phyloP scores from a whole-genome alignment of 2,797 vertebrate species.

The Lacerta viridis region DNA sequence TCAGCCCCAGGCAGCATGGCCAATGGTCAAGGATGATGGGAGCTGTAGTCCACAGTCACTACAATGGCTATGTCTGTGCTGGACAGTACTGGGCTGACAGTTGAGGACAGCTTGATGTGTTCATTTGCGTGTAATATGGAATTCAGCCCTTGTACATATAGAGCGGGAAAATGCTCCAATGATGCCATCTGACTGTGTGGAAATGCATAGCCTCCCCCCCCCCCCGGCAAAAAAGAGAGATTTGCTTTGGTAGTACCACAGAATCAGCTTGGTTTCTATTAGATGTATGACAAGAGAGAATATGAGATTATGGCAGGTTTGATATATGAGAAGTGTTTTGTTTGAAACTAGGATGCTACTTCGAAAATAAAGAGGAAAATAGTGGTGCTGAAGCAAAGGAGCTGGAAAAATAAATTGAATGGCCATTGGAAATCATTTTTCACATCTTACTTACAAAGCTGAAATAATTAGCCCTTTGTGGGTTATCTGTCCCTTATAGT shows the following conservation, averaged over 20 bases:
- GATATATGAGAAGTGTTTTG: slow-evolving; percentile 37
- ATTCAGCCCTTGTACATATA: neutral
- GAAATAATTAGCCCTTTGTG: slow-evolving; percentile 43
- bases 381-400: slow-evolving; percentile 40
- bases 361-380: slow-evolving; percentile 51
- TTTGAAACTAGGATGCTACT: slow-evolving; percentile 17
- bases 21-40: neutral
- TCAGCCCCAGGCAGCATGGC: neutral
- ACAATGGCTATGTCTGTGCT: too few species aligned
- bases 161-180: neutral
- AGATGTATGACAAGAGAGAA: slow-evolving; percentile 24
- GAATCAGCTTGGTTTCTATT: slow-evolving; percentile 38
- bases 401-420: slow-evolving; percentile 45
- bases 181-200: slow-evolving; percentile 51
- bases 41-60: neutral
- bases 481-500: neutral
- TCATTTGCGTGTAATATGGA: neutral
- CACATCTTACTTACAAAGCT: slow-evolving; percentile 40
- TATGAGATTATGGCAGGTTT: slow-evolving; percentile 28
- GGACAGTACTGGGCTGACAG: neutral
- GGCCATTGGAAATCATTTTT: slow-evolving; percentile 48
- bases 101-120: neutral
- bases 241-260: slow-evolving; percentile 36
- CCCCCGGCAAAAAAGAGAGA: slow-evolving; percentile 1
- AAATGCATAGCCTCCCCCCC: neutral